A percentile compares a stretch with the other conserved stretches of the same genome.
phyloP scores from a whole-genome alignment of 2,113 vertebrate species.

The Orientallactaga bullata region DNA sequence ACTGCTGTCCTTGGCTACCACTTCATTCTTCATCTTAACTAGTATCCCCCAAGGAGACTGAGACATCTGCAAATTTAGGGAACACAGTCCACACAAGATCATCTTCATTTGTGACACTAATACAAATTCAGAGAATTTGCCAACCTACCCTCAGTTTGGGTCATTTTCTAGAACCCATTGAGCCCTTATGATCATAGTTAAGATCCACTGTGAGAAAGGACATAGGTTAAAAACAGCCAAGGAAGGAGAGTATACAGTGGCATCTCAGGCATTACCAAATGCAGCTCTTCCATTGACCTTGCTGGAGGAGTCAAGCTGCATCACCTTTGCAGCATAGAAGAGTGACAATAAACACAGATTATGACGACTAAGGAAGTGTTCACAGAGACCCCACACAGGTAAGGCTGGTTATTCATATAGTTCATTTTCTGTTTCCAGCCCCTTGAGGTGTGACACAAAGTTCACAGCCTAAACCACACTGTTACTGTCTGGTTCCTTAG shows the following conservation, averaged over 20 bases:
- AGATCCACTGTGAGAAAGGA: slow-evolving; percentile 1
- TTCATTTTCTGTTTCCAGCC: neutral
- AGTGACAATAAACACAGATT: neutral
- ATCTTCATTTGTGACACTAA: neutral
- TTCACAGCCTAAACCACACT: neutral
- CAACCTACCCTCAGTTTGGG: neutral
- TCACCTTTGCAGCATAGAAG: neutral
- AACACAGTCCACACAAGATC: neutral
- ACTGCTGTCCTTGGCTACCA: neutral
- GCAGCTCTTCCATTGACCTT: neutral
- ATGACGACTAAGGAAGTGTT: neutral
- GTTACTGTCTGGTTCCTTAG: neutral
- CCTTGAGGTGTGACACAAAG: neutral
- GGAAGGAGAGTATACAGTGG: neutral
- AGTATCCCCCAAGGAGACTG: neutral
- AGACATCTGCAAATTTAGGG: neutral
- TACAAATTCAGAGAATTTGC: neutral
- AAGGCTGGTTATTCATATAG: neutral
- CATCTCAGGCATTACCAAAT: neutral
- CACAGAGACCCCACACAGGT: neutral
- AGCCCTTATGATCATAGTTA: neutral
- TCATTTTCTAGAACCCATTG: slow-evolving; percentile 9
- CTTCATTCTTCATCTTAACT: neutral
- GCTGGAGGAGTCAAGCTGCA: neutral
- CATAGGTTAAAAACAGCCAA: neutral